Evolutionary conservation across 2,888 invertebrate species (phyloP), one percentile per base, ranked within the genome.

Genomic region (Julus scandinavius): DNA sequence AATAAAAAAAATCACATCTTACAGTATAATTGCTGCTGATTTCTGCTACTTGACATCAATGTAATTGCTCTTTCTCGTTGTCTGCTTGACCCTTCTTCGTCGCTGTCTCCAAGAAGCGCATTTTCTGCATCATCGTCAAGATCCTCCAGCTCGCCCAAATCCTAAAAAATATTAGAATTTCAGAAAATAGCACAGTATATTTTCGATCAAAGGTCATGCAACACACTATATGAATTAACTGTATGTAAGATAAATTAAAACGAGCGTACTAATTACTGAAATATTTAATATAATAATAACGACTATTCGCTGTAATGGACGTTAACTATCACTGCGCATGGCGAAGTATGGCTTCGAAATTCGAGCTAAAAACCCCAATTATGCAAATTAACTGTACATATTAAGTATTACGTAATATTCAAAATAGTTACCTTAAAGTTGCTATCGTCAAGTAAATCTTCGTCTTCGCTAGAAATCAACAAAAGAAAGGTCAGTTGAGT

Each of bases 101-200:
- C 87, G 72, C 87, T 87, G 29, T 41, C 58, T 72, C 87, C 80
- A 41, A 87, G 87, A 9, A 87, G 87, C 7, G 58, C 72, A 58
- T 87, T 72, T 72, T 87, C 87, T 1, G 63, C 87, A 29, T 87
- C 87, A 41, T 45, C 87, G 29, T 87, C 87, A n/a, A 87, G 63
- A 87, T 87, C 87, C 6, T 87, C 87, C 7, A 87, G 17, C n/a
- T 87, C 87, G 13, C 63, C 87, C 6, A 85, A 15, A 17, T 85
- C 85, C 85, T 54, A 86, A 29, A 72, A 72, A 29, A 45, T 45
- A 45, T 45, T 45, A 7, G 5, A 45, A 45, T 45, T 7, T 45
- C 45, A 45, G 29, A 29, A 29, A 29, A 29, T 29, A 29, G 29
- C 29, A 29, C 29, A 29, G 29, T 29, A 29, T 29, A 29, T 29